Evolutionary conservation across 2,113 vertebrate genomes (phyloP), one percentile per base, ranked within the genome.

Genomic region (Nyctibius bracteatus): DNA sequence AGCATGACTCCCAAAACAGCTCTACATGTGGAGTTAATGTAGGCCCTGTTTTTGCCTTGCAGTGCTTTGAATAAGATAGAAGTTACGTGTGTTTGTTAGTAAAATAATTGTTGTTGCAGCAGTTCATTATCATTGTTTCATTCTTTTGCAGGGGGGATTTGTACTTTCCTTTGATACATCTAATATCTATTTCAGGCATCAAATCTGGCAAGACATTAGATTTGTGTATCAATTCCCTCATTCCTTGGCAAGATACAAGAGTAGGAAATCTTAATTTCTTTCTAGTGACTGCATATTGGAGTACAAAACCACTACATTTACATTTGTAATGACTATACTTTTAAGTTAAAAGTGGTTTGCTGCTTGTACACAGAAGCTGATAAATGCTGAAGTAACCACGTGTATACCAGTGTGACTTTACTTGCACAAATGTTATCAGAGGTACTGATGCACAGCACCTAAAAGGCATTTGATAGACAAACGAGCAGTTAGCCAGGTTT

Each of bases 81-180:
- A 93, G 65, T 41, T 22, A 54, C 12, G 15, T 5, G 4, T 43
- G 8, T 43, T 70, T 73, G 21, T 70, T 31, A 77, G 24, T 49
- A 49, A 81, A 94, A n/a, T 43, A 4, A 9, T 37, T 67, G 13
- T 3, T 61, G 41, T 57, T 15, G 12, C 37, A 66, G 27, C 7
- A 49, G 16, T 28, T 62, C 19, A 9, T 47, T 47, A 43, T 31
- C 10, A 54, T 63, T 17, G 58, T 14, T 54, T 47, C 22, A 44
- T 77, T 59, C 1, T 51, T 72, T 63, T 49, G 41, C 11, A 4
- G 0, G 6, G 14, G 17, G 1, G 0, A 25, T 51, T 47, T 43
- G 27, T 2, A 0, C 11, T 81, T 86, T 83, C 13, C 5, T 81
- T 62, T 86, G 46, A 17, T 54, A 79, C 8, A 35, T 22, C 18